These are phyloP conservation scores for Xenopus laevis DNA, from an alignment of 2,113 vertebrate species.

Conservation along the genomic window DNA sequence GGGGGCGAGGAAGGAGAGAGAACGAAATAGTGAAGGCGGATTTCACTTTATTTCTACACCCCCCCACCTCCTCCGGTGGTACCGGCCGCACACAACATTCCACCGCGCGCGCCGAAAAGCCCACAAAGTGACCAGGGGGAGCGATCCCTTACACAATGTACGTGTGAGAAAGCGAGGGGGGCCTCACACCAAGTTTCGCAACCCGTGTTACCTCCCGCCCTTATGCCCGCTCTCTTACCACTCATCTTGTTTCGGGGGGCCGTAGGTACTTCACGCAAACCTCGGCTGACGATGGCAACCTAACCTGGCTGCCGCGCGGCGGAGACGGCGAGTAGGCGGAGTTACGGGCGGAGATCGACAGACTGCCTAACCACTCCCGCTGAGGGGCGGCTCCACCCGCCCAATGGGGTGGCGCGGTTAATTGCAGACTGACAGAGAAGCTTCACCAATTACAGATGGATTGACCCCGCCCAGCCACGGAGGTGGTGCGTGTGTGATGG, in stretches of 20 bases:
- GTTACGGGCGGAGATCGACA: conserved; percentile 63
- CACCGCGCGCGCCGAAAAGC: too few relatives aligned
- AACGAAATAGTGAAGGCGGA: conserved; percentile 28
- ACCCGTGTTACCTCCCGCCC: conserved; percentile 48
- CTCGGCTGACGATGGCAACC: conserved; percentile 13
- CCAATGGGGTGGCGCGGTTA: conserved; percentile 50
- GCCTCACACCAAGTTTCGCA: not conserved
- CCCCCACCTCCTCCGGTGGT: not conserved
- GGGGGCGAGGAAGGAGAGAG: conserved; percentile 27
- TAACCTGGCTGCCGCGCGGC: conserved; percentile 38
- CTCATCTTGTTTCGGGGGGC: conserved; percentile 49
- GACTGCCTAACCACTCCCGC: conserved; percentile 54
- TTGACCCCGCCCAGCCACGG: not conserved
- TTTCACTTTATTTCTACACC: not conserved
- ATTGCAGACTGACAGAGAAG: conserved; percentile 22
- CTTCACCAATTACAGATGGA: not conserved
- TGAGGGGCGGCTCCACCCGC: conserved; percentile 48
- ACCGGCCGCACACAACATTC: not conserved
- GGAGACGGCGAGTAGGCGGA: conserved; percentile 54
- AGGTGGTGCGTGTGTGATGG: not conserved
- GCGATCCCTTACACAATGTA: too few relatives aligned
- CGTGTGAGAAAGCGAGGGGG: too few relatives aligned
- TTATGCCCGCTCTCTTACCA: conserved; percentile 58
- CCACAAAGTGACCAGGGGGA: too few relatives aligned
- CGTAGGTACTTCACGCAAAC: conserved; percentile 15